Base-by-base conservation (phyloP, 2,113 vertebrate species). In the Apteryx owenii region DNA sequence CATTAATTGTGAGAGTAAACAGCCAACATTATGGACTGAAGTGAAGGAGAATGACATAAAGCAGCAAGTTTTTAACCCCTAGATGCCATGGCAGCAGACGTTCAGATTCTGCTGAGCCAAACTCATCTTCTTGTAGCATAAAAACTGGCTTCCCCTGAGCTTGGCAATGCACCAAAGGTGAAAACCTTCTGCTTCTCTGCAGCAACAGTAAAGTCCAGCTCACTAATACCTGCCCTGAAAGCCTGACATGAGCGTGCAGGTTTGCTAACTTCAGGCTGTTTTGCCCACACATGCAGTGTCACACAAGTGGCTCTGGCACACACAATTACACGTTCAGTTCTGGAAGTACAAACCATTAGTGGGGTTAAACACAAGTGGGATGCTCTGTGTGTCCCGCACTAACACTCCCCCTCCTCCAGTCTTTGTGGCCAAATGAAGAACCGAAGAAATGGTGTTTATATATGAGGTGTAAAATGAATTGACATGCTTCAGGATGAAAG, bases 11-110 rank as follows among this genome's bases (percentile, higher is more conserved):
- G 40, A 13, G 53, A 61, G 60, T 17, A n/a, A 54, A 31, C 60
- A 14, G 16, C n/a, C 3, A 26, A 2, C 10, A 0, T 4, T 3
- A 9, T 18, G 23, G 54, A 5, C 29, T 1, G 31, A 4, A 18
- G 38, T 0, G 28, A 21, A 16, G 31, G n/a, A 31, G 21, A 50
- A 10, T 5, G 6, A 48, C 3, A 15, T 0, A 29, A 12, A 40
- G 22, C 65, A 26, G 76, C 28, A 0, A 10, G 28, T 76, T 7
- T 48, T 14, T 12, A 36, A 11, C 9, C 5, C 68, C 13, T 4
- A 14, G 4, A 51, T 3, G 44, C 87, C 2, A 2, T 48, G 21
- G 54, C 29, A 7, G 61, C 62, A 3, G 14, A n/a, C 2, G 48
- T 4, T 38, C 56, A 21, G 20, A 2, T 5, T 70, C 54, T 5